Conservation (phyloP, 2,888 invertebrate species). For the Nomada ruficornis region DNA sequence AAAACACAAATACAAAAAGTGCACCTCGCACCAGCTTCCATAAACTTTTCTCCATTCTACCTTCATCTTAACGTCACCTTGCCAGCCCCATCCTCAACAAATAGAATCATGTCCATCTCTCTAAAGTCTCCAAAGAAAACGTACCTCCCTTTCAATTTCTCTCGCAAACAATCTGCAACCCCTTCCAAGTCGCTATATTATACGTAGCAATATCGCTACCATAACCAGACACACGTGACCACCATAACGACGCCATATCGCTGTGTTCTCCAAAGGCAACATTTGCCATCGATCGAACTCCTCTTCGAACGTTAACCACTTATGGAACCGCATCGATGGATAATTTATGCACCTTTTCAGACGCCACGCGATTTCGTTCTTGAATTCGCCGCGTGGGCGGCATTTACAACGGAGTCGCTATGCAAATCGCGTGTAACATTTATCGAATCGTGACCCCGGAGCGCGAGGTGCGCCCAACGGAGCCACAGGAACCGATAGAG, state of each 20-base stretch:
- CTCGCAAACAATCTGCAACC: background rate
- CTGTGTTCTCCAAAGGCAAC: constrained; percentile 8
- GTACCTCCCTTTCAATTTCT: background rate
- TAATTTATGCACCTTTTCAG: constrained; percentile 57
- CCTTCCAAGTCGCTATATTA: background rate
- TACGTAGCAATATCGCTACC: constrained; percentile 4
- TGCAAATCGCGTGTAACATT: constrained; percentile 62
- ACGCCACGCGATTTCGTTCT: constrained; percentile 33
- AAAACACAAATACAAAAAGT: background rate
- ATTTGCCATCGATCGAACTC: constrained; percentile 2
- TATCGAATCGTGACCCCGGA: constrained; percentile 61
- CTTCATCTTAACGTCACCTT: constrained; percentile 12
- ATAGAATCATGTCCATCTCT: constrained; percentile 1
- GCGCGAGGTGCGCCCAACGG: constrained; percentile 43
- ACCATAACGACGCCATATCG: background rate
- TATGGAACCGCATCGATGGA: constrained; percentile 38
- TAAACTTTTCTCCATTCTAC: background rate
- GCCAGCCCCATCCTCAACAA: background rate
- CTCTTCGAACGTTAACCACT: background rate
- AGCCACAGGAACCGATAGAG: constrained; percentile 10
- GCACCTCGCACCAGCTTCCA: no score
- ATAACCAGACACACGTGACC: background rate
- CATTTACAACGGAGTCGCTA: constrained; percentile 32
- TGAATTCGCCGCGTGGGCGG: constrained; percentile 56
- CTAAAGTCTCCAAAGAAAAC: background rate